These are phyloP conservation scores for Melanargia galathea DNA, from an alignment of 2,888 invertebrate species.

Conservation along the genomic window DNA sequence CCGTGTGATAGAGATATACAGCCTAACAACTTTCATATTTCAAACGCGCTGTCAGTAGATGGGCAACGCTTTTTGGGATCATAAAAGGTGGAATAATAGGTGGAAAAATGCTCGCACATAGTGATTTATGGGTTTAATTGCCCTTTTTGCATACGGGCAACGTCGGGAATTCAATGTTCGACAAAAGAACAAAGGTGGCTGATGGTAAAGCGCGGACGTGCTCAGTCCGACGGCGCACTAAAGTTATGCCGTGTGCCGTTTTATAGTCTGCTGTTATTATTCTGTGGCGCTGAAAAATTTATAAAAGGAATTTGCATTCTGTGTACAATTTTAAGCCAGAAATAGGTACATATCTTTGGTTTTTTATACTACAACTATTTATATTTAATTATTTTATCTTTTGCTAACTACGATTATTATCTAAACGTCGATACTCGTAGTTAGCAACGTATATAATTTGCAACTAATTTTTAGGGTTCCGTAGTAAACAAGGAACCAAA, in stretches of 20 bases:
- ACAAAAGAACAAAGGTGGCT: conserved; percentile 57
- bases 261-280: conserved; percentile 26
- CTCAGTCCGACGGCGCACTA: conserved; percentile 6
- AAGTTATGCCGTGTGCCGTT: conserved; percentile 29
- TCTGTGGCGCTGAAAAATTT: not conserved
- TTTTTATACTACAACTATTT: too few relatives aligned
- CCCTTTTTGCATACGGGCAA: conserved; percentile 57
- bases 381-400: not conserved
- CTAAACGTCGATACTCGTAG: too few relatives aligned
- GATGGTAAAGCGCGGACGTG: conserved; percentile 52
- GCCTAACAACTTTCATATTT: conserved; percentile 76
- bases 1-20: conserved; percentile 68
- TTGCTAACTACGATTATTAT: too few relatives aligned
- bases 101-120: conserved; percentile 60
- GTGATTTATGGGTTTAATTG: conserved; percentile 78
- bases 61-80: conserved; percentile 42
- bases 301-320: not conserved
- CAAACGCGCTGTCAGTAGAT: conserved; percentile 66
- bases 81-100: conserved; percentile 61
- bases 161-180: conserved; percentile 72
- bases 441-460: too few relatives aligned
- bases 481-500: too few relatives aligned
- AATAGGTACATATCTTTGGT: not conserved
- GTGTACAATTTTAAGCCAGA: not conserved
- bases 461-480: too few relatives aligned